phyloP scores from a whole-genome alignment of 2,113 vertebrate genomes.

The Dromaius novaehollandiae region DNA sequence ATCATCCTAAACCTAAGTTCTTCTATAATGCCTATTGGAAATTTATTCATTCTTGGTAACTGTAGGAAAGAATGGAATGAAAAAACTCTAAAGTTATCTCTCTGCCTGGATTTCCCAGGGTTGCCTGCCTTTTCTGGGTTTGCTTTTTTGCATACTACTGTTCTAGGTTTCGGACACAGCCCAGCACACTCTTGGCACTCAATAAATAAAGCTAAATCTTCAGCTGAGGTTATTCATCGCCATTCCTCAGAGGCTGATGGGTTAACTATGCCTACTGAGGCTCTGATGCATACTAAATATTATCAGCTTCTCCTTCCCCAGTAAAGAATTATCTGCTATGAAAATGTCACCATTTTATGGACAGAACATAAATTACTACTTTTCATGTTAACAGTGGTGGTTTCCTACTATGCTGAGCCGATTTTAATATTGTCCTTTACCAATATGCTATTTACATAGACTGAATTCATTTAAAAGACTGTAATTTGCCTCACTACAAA shows the following conservation, averaged over 20 bases:
- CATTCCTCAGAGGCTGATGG: neutral
- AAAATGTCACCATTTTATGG: neutral
- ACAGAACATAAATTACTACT: neutral
- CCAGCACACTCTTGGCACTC: neutral
- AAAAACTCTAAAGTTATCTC: neutral
- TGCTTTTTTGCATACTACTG: accelerated
- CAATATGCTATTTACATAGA: neutral
- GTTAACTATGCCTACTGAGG: too few relatives aligned
- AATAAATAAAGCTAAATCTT: neutral
- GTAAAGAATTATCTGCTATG: neutral
- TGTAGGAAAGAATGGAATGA: neutral
- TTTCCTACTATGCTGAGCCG: neutral
- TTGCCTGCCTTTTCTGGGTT: neutral
- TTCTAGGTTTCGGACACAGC: neutral
- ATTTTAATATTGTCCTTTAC: neutral
- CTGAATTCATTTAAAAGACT: neutral
- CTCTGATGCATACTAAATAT: neutral
- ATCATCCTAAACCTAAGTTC: neutral
- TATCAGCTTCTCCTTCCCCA: neutral
- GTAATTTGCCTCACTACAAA: neutral
- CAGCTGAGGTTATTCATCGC: neutral
- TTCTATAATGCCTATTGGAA: neutral
- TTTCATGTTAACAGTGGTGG: too few relatives aligned
- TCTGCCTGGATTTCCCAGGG: neutral
- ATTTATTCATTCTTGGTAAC: neutral